Conservation (phyloP, 2,113 vertebrate genomes). For the Delphinus delphis region DNA sequence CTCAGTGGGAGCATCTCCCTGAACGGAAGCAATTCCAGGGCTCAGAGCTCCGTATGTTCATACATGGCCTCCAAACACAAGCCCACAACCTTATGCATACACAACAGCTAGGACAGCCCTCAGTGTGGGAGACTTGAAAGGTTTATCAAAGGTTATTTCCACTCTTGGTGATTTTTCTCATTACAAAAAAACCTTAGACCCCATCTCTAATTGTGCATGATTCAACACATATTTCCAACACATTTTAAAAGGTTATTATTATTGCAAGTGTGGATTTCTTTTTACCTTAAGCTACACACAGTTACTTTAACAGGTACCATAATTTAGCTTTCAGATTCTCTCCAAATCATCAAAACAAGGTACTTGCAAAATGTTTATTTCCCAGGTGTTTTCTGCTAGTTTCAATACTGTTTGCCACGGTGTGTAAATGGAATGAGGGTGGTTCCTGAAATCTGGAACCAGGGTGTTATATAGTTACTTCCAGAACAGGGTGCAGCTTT, state of each 20-base stretch:
- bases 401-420: not conserved
- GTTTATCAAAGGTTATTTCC: not conserved
- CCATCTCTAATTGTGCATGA: not conserved
- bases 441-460: not conserved
- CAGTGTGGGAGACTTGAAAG: not conserved
- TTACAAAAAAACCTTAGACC: not conserved
- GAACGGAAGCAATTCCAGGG: not conserved
- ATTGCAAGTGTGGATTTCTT: not conserved
- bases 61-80: not conserved
- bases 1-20: not conserved
- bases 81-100: not conserved
- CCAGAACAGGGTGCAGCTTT: not conserved
- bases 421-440: not conserved
- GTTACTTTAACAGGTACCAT: not conserved
- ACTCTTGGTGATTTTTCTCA: not conserved
- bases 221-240: not conserved
- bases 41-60: not conserved
- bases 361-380: not conserved
- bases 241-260: not conserved
- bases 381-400: not conserved
- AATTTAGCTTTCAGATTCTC: not conserved
- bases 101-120: not conserved
- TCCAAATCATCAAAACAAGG: slow-evolving; percentile 10
- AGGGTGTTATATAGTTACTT: not conserved
- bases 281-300: not conserved